phyloP scores from a whole-genome alignment of 2,797 vertebrate species.

The Natrix natrix region DNA sequence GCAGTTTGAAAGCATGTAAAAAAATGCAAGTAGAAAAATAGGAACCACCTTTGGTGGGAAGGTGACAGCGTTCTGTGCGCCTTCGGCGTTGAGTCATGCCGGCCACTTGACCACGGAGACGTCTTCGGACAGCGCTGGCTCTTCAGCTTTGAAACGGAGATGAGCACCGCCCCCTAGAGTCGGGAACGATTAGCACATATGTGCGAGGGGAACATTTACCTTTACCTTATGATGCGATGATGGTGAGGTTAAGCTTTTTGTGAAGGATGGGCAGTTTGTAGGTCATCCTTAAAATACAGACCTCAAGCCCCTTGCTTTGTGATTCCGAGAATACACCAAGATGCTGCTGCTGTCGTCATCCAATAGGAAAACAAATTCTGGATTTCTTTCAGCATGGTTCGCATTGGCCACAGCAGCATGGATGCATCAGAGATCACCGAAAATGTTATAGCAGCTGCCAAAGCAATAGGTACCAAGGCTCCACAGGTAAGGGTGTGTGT shows the following conservation, averaged over 20 bases:
- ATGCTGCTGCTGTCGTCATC: neutral
- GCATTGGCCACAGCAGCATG: conserved; percentile 84
- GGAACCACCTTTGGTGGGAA: too few relatives aligned
- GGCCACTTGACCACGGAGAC: too few relatives aligned
- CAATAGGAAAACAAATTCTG: neutral
- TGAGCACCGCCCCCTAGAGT: too few relatives aligned
- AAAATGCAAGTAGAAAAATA: too few relatives aligned
- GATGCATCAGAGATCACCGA: conserved; percentile 76
- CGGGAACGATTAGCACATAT: too few relatives aligned
- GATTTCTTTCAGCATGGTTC: conserved; percentile 75
- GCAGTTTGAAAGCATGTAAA: too few relatives aligned
- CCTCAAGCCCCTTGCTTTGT: neutral
- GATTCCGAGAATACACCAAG: neutral
- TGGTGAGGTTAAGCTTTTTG: neutral
- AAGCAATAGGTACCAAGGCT: conserved; percentile 75
- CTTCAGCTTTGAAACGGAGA: too few relatives aligned
- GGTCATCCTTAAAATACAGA: neutral
- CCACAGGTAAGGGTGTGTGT: conserved; percentile 70
- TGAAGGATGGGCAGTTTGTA: neutral
- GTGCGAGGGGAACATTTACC: too few relatives aligned
- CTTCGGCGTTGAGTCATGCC: too few relatives aligned
- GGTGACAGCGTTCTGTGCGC: too few relatives aligned
- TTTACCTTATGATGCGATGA: neutral
- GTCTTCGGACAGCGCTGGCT: too few relatives aligned
- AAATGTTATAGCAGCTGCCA: conserved; percentile 76